These are phyloP conservation scores for Hemiscyllium ocellatum DNA, from an alignment of 2,113 vertebrate species.

Conservation along the genomic window DNA sequence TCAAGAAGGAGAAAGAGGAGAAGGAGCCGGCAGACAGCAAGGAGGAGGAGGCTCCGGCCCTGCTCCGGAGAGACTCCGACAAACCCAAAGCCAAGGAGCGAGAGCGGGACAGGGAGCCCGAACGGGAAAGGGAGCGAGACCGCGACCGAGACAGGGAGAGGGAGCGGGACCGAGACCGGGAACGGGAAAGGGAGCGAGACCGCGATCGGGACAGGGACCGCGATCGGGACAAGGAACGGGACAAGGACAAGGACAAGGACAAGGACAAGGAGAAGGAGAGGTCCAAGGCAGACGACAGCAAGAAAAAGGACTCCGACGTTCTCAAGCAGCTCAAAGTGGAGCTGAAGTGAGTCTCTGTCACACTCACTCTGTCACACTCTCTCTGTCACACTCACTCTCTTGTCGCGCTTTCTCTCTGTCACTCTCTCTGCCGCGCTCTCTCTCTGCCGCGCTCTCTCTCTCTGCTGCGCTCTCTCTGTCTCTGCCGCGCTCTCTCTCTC, in stretches of 20 bases:
- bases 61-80: slow-evolving; percentile 41
- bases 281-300: slow-evolving; percentile 71
- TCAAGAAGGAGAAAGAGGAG: slow-evolving; percentile 54
- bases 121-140: background rate
- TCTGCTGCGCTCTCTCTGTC: no score
- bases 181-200: slow-evolving; percentile 46
- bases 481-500: no score
- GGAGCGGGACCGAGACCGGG: background rate
- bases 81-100: slow-evolving; percentile 56
- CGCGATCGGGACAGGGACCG: background rate
- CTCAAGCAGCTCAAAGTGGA: slow-evolving; percentile 76
- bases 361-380: no score
- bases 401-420: no score
- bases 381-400: no score
- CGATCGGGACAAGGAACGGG: background rate
- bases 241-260: background rate
- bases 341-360: slow-evolving; percentile 64
- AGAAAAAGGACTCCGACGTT: slow-evolving; percentile 80
- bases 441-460: no score
- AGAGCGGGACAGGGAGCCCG: slow-evolving; percentile 47
- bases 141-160: background rate
- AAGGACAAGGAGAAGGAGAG: slow-evolving; percentile 60
- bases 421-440: no score
- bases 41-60: slow-evolving; percentile 48
- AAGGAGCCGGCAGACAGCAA: slow-evolving; percentile 52